Base-by-base conservation (phyloP, 2,888 invertebrate genomes). In the Drosophila algonquin region DNA sequence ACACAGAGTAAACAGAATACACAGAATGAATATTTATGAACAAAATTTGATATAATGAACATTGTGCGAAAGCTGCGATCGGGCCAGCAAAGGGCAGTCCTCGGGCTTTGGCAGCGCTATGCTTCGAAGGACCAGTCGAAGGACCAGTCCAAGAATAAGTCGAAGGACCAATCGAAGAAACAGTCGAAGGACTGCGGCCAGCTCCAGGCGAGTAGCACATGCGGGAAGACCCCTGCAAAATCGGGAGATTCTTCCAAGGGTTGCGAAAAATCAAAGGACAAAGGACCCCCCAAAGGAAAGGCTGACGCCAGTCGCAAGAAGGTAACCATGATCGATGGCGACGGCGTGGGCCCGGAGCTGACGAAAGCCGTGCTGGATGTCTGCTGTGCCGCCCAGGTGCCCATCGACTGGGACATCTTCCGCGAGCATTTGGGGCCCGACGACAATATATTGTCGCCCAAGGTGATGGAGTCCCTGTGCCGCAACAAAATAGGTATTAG, bases 331-430 rank as follows among this genome's bases (percentile, higher is more conserved):
- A 97, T 99, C 71, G 98, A 98, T 0, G 99, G 99, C 50, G 99
- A 99, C 93, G 99, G 99, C 44, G 98, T 99, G 1, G 98, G 99
- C 0, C 98, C 98, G 0, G 99, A 99, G 92, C 93, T 99, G 62
- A 95, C 98, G 73, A 94, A 95, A 79, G 95, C 97, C 0, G 96
- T 98, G 7, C 95, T 96, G 91, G 96, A 97, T 90, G 96, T 98
- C 1, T 97, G 98, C 91, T 95, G 94, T 93, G 96, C 97, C 53
- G 95, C 96, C 9, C 95, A 95, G 69, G 96, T 97, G 58, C 99
- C 99, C 0, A 95, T 99, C 16, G 98, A 98, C 89, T 99, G 98
- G 93, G 98, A 99, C 91, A 94, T 97, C 6, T 96, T 96, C 89
- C 97, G 97, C 92, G 94, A 98, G 81, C 96, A 96, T 0, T 95